Percentiles rank a stretch among this genome's conserved stretches.
These are phyloP conservation scores for Lucifuga dentata DNA, from an alignment of 2,113 vertebrate genomes.

Conservation along the genomic window DNA sequence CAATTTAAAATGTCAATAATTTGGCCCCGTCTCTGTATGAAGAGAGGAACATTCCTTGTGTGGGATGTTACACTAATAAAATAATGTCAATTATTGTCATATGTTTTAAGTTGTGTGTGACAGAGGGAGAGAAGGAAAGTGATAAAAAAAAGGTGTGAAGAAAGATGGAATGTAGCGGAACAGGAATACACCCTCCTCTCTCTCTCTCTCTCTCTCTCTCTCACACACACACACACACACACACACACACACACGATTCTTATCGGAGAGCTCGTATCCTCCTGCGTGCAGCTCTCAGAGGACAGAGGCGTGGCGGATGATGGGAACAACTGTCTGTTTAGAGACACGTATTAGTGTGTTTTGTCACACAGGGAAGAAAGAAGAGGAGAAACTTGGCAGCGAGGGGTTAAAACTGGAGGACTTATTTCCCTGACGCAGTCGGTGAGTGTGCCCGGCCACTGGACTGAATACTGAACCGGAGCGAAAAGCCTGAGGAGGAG, in stretches of 20 bases:
- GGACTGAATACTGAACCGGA: conserved; percentile 13
- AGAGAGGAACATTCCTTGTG: too few relatives aligned
- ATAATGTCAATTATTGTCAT: background rate
- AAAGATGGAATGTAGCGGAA: background rate
- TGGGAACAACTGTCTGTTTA: background rate
- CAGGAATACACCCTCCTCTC: background rate
- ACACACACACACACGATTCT: background rate
- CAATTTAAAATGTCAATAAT: too few relatives aligned
- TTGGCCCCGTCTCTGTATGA: too few relatives aligned
- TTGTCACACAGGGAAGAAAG: background rate
- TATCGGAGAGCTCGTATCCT: background rate
- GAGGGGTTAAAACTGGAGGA: conserved; percentile 21
- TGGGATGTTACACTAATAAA: too few relatives aligned
- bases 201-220: background rate
- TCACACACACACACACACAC: background rate
- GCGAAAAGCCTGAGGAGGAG: background rate
- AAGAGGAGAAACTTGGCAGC: background rate
- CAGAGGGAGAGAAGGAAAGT: background rate
- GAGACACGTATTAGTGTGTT: background rate
- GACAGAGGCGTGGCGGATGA: conserved; percentile 15
- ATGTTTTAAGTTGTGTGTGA: background rate
- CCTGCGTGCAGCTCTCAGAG: background rate
- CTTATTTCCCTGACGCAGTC: background rate
- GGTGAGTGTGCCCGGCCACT: conserved; percentile 5
- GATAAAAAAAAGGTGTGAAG: background rate